Base-by-base conservation (phyloP, 2,888 invertebrate genomes). In the Phragmatobia fuliginosa region DNA sequence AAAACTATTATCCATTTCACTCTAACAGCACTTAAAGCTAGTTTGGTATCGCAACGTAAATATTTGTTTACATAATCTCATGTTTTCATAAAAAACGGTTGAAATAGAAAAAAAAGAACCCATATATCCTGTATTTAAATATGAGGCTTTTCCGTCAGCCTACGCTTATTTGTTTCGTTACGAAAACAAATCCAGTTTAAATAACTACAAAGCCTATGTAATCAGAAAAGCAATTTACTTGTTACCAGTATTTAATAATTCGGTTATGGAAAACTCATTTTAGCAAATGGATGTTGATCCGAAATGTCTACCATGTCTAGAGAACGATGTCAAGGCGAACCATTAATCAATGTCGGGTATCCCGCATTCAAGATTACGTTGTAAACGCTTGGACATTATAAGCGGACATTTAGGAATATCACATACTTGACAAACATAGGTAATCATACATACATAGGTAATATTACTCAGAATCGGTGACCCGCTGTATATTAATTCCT, bases 361-460 rank as follows among this genome's bases (percentile, higher is more conserved):
- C 62, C 33, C 64, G 21, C 63, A 64, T 62, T 52, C 25, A 21
- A 45, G 31, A 63, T 74, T 49, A 38, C 41, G 25, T 38, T n/a
- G n/a, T 68, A 67, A 66, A 66, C 64, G 67, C 52, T 62, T 25
- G 31, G 41, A 65, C 56, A 56, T 56, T 56, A 28, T 2, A 56
- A 56, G 49, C 32, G 31, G 18, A 33, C 3, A 60, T 33, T 56
- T 56, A 28, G 16, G 7, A 28, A 28, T 56, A 28, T 16, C 11
- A 4, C 14, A 52, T 52, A 25, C 25, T 25, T 52, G 52, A 52
- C 14, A 52, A 52, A 11, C 25, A 25, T 4, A 4, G 25, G 14
- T 25, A 8, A 25, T n/a, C n/a, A 11, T 25, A 3, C 11, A 11
- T 52, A 14, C 4, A 25, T 52, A 52, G n/a, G n/a, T n/a, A n/a